Conservation (phyloP, 2,797 vertebrate species). For the Oophaga sylvatica region DNA sequence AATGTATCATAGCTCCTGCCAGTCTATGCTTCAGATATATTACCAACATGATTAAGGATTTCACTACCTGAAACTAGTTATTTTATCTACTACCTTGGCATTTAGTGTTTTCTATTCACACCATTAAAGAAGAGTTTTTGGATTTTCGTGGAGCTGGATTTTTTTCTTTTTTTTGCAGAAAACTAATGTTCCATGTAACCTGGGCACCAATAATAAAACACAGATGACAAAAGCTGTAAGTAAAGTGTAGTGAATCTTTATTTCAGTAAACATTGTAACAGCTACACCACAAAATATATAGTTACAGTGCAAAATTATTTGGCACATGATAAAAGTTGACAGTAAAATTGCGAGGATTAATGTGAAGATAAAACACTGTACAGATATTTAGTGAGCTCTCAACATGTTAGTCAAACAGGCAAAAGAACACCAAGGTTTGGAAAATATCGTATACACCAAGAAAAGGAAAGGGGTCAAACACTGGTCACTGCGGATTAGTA, state of each 20-base stretch:
- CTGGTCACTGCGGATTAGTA: neutral
- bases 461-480: conserved; percentile 32
- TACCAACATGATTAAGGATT: too few species aligned
- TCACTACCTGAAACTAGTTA: too few species aligned
- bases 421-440: conserved; percentile 10
- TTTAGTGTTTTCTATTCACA: too few species aligned
- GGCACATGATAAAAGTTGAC: conserved; percentile 73
- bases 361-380: conserved; percentile 53
- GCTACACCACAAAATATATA: conserved; percentile 86
- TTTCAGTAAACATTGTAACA: conserved; percentile 73
- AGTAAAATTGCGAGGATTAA: conserved; percentile 54
- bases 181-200: neutral
- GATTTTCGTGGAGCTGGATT: too few species aligned
- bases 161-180: too few species aligned
- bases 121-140: too few species aligned
- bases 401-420: conserved; percentile 33
- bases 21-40: too few species aligned
- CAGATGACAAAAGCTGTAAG: neutral
- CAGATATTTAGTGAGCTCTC: conserved; percentile 57
- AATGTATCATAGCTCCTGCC: too few species aligned
- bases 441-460: conserved; percentile 37
- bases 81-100: too few species aligned
- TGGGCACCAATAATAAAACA: neutral
- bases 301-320: conserved; percentile 83
- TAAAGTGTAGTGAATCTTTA: conserved; percentile 68